phyloP scores from a whole-genome alignment of 35 echinoderm and acorn worm species.

The Chiridota heheva region DNA sequence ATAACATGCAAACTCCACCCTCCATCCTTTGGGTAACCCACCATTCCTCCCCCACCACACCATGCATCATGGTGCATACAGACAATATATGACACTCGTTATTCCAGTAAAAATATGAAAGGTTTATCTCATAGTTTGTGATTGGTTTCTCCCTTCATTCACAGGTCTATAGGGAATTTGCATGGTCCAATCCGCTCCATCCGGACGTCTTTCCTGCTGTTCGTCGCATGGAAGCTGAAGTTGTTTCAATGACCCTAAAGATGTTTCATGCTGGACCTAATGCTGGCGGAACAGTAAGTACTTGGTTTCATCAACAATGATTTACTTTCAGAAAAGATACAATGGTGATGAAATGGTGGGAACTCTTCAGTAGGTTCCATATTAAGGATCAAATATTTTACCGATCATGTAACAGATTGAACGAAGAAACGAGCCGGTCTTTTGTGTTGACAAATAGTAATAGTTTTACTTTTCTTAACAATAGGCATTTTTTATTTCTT shows the following conservation, averaged over 20 bases:
- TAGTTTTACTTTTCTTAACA: too few relatives aligned
- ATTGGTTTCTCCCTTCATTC: neutral
- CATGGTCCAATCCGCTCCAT: conserved; percentile 91
- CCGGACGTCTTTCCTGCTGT: conserved; percentile 84
- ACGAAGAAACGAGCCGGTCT: too few relatives aligned
- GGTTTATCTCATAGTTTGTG: neutral
- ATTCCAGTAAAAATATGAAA: neutral
- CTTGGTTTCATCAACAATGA: neutral
- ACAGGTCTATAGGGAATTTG: conserved; percentile 92
- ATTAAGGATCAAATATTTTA: too few relatives aligned
- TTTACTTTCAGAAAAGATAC: too few relatives aligned
- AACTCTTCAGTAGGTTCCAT: too few relatives aligned
- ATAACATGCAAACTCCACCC: too few relatives aligned
- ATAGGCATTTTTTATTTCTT: too few relatives aligned
- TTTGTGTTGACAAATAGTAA: too few relatives aligned
- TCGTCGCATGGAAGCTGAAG: conserved; percentile 85
- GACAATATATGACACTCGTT: neutral
- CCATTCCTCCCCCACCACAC: neutral
- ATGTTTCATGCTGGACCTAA: conserved; percentile 75
- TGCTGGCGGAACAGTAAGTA: conserved; percentile 85
- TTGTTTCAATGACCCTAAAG: conserved; percentile 73
- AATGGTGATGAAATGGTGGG: too few relatives aligned
- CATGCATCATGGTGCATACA: neutral
- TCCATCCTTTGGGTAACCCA: neutral
- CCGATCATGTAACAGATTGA: too few relatives aligned